A percentile compares a stretch with the other conserved stretches of the same genome.
These are phyloP conservation scores for Sterna hirundo DNA, from an alignment of 2,113 vertebrate species.

Conservation along the genomic window DNA sequence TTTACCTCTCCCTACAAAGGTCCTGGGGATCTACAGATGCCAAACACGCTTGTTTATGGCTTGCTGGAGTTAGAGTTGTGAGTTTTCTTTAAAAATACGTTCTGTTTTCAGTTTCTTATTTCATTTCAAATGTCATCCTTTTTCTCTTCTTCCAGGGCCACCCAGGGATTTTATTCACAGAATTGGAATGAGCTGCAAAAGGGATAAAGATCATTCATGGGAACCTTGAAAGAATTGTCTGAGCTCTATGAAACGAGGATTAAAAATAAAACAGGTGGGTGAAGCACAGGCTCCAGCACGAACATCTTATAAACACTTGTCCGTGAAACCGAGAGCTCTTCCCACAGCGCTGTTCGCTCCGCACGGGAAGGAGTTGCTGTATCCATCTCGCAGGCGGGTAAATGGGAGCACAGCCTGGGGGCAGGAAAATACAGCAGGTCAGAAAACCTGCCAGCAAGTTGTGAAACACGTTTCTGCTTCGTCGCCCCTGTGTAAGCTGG, in stretches of 20 bases:
- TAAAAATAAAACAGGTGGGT: slow-evolving; percentile 50
- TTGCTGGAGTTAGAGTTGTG: background rate
- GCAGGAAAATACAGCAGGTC: background rate
- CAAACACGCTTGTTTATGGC: background rate
- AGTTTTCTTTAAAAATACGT: background rate
- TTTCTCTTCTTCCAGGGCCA: slow-evolving; percentile 24
- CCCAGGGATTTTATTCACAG: slow-evolving; percentile 48
- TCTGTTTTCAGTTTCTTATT: background rate
- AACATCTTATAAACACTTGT: background rate
- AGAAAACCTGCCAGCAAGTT: background rate
- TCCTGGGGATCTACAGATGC: background rate
- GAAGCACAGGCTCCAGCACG: background rate
- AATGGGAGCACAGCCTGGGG: background rate
- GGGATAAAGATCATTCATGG: slow-evolving; percentile 17
- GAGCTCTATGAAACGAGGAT: slow-evolving; percentile 22
- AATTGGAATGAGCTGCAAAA: slow-evolving; percentile 18
- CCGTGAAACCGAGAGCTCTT: background rate
- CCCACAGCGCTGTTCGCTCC: rapidly evolving
- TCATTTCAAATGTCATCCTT: slow-evolving; percentile 22
- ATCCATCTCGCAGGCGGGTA: background rate
- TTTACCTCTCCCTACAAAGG: background rate
- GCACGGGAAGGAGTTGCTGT: background rate
- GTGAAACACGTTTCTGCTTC: background rate
- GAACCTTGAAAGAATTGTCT: slow-evolving; percentile 36
- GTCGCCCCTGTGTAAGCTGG: rapidly evolving